Percentiles rank a stretch among this genome's conserved stretches.
Evolutionary conservation across 2,113 vertebrate genomes (phyloP).

Genomic region (Cettia cetti): DNA sequence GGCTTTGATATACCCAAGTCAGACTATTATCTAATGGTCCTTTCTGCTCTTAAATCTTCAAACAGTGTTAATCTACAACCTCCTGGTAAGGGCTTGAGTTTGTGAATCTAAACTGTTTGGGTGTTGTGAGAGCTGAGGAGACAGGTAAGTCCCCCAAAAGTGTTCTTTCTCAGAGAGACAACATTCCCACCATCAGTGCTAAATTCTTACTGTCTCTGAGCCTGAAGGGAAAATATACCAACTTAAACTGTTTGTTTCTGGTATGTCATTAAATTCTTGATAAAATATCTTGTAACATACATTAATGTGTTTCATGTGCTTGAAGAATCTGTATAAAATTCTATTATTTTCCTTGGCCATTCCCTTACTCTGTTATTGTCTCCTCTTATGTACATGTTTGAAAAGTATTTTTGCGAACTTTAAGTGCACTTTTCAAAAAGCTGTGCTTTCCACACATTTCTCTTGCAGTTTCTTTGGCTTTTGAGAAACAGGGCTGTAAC

Average conservation of each 20-base stretch:
- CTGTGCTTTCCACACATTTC: rapidly evolving
- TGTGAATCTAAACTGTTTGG: background rate
- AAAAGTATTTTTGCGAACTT: background rate
- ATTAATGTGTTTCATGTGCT: background rate
- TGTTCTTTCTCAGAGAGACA: background rate
- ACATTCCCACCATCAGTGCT: background rate
- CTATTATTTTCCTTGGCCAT: background rate
- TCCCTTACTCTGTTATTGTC: background rate
- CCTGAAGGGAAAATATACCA: background rate
- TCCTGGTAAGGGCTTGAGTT: background rate
- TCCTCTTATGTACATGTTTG: background rate
- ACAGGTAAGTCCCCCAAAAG: background rate
- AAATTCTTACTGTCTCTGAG: background rate
- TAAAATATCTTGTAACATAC: background rate
- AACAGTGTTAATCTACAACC: background rate
- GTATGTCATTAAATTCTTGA: background rate
- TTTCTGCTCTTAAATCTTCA: slow-evolving; percentile 7
- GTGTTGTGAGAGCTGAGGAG: background rate
- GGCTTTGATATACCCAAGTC: background rate
- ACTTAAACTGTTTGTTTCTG: background rate
- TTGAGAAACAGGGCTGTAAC: background rate
- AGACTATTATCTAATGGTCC: background rate
- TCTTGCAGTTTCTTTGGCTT: background rate
- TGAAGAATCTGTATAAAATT: background rate
- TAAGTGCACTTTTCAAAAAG: background rate